A percentile compares a stretch with the other conserved stretches of the same genome.
Evolutionary conservation across 2,888 invertebrate genomes (phyloP).

Genomic region (Hypsopygia costalis): DNA sequence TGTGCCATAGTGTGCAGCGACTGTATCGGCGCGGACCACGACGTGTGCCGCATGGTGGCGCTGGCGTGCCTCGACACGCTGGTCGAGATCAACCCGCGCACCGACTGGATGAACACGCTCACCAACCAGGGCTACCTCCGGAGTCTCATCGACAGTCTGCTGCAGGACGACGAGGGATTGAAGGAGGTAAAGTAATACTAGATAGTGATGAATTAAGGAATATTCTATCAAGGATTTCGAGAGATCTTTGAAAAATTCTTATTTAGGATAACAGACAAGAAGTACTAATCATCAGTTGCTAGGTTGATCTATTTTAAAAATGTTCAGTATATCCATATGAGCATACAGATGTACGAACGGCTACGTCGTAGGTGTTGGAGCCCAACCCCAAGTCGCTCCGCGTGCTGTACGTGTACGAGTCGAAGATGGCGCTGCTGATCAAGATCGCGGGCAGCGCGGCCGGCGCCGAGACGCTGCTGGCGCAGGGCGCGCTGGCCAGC

Average conservation of each 20-base stretch:
- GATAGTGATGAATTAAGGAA: too few relatives aligned
- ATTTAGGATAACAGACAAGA: too few relatives aligned
- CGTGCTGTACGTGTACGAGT: slow-evolving; percentile 91
- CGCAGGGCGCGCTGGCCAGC: slow-evolving; percentile 86
- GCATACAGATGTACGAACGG: slow-evolving; percentile 1
- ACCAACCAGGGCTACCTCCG: slow-evolving; percentile 85
- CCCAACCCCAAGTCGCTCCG: slow-evolving; percentile 85
- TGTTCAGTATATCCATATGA: too few relatives aligned
- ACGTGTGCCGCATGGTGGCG: slow-evolving; percentile 94
- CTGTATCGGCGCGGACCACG: slow-evolving; percentile 90
- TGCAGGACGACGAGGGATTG: slow-evolving; percentile 87
- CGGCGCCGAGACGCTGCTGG: slow-evolving; percentile 86
- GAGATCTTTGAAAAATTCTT: too few relatives aligned
- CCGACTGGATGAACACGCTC: slow-evolving; percentile 71
- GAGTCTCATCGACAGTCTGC: slow-evolving; percentile 89
- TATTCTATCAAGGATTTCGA: too few relatives aligned
- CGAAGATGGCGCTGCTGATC: slow-evolving; percentile 90
- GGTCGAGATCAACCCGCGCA: slow-evolving; percentile 86
- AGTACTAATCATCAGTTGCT: too few relatives aligned
- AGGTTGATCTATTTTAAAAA: too few relatives aligned
- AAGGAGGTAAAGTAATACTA: slow-evolving; percentile 71
- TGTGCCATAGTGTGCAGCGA: slow-evolving; percentile 91
- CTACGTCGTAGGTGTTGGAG: slow-evolving; percentile 74
- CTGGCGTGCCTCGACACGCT: slow-evolving; percentile 90
- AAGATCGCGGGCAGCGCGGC: slow-evolving; percentile 84